Evolutionary conservation across 1,140 invertebrate species (phyloP), one percentile per base, ranked within the genome.

Genomic region (Leptinotarsa texana): DNA sequence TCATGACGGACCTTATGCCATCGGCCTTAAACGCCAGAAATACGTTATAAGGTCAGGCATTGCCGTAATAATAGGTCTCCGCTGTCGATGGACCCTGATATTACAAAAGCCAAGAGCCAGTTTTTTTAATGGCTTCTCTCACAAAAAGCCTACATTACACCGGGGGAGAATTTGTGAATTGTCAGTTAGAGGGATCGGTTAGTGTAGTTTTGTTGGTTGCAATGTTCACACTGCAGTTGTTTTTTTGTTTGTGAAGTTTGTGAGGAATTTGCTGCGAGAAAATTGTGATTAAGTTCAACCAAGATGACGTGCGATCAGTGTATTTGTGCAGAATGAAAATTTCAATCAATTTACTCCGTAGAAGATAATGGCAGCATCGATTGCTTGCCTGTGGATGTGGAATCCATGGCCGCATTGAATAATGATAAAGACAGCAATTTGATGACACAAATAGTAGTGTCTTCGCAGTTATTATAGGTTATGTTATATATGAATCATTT

Each of bases 31-130:
- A 21, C 22, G 21, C 21, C 51, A 68, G 33, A 68, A 68, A 18
- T 42, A 15, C 51, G 69, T 18, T 49, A 11, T 70, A 57, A 70
- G 51, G 69, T 70, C 69, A 70, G 57, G 47, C 27, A 63, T 77
- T 42, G 78, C 62, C 74, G 75, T 83, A 83, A 84, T 83, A 84
- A 84, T 81, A 80, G 81, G 76, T 77, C 75, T 77, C 72, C 76
- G 75, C 57, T 72, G 73, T 69, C 77, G 74, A 74, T 79, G 79
- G 79, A 80, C 82, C 81, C 80, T 77, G 72, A 72, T 80, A 82
- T 82, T 82, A 84, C 81, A 82, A 83, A 83, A 83, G 82, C 82
- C 74, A 78, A 83, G 82, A 83, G 82, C 81, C 74, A 78, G 82
- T 81, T 82, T 84, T 57, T 57, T 84, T 82, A 84, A 84, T 83